Conservation (phyloP, 2,113 vertebrate species). For the Heloderma charlesbogerti region DNA sequence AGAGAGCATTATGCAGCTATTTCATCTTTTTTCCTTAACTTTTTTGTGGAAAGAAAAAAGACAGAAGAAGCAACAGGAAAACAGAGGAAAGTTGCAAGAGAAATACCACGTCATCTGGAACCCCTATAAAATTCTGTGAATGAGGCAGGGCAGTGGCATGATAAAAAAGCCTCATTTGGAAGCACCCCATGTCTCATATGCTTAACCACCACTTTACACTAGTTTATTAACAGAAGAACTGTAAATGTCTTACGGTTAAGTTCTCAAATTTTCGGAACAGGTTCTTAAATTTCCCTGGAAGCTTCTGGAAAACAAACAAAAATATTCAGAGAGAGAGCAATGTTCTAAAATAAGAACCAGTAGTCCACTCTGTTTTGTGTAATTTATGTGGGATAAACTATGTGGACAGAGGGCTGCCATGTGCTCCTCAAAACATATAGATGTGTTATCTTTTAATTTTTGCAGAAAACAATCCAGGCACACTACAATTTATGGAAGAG, state of each 20-base stretch:
- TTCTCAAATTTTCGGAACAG: conserved; percentile 96
- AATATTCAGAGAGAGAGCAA: neutral
- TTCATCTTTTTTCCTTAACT: too few species aligned
- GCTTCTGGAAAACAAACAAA: conserved; percentile 80
- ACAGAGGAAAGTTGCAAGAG: too few species aligned
- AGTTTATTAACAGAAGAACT: neutral
- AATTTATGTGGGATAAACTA: neutral
- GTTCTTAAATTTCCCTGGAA: conserved; percentile 96
- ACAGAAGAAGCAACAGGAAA: too few species aligned
- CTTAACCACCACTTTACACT: neutral
- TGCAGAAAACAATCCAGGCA: neutral
- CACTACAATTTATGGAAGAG: neutral
- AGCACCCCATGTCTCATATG: neutral
- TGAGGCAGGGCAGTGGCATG: too few species aligned
- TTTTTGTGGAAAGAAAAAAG: too few species aligned
- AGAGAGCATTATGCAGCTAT: too few species aligned
- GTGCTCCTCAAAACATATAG: neutral
- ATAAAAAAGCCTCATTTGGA: too few species aligned
- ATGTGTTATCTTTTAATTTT: neutral
- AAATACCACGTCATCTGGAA: too few species aligned
- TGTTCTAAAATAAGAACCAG: neutral
- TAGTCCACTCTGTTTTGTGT: neutral
- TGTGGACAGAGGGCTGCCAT: neutral
- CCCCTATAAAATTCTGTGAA: too few species aligned
- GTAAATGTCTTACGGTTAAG: conserved; percentile 83